Evolutionary conservation across 2,797 vertebrate genomes (phyloP).

Genomic region (Protosalanx chinensis): DNA sequence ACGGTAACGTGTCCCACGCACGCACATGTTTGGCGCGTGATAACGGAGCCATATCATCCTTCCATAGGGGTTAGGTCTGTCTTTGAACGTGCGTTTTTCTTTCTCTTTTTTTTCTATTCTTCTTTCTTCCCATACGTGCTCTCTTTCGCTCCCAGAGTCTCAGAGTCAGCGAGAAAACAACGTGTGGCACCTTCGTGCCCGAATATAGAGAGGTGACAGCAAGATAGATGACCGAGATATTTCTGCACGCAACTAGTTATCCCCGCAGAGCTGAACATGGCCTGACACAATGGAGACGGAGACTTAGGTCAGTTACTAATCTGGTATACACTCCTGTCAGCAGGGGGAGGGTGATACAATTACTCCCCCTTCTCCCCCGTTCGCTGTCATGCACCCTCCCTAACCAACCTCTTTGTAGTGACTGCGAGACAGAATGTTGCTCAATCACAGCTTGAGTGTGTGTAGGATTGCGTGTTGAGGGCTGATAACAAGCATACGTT

Average conservation of each 20-base stretch:
- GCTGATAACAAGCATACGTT: constrained; percentile 33
- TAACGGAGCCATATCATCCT: constrained; percentile 56
- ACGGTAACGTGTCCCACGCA: constrained; percentile 64
- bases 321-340: constrained; percentile 58
- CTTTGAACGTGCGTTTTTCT: constrained; percentile 40
- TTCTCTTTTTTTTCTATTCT: constrained; percentile 27
- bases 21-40: constrained; percentile 63
- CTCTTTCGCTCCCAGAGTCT: constrained; percentile 41
- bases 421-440: constrained; percentile 3
- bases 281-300: constrained; percentile 46
- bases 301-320: constrained; percentile 70
- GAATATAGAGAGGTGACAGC: constrained; percentile 66
- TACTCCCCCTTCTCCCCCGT: neutral
- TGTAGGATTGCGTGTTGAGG: constrained; percentile 48
- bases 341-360: constrained; percentile 66
- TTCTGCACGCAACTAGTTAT: constrained; percentile 77
- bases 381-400: constrained; percentile 5
- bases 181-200: constrained; percentile 59
- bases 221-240: constrained; percentile 74
- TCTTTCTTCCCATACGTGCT: constrained; percentile 10
- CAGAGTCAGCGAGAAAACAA: constrained; percentile 37
- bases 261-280: constrained; percentile 43
- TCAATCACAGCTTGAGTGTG: constrained; percentile 17
- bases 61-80: constrained; percentile 32
- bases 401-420: neutral